phyloP scores from a whole-genome alignment of 2,113 vertebrate species.

The Martes martes region DNA sequence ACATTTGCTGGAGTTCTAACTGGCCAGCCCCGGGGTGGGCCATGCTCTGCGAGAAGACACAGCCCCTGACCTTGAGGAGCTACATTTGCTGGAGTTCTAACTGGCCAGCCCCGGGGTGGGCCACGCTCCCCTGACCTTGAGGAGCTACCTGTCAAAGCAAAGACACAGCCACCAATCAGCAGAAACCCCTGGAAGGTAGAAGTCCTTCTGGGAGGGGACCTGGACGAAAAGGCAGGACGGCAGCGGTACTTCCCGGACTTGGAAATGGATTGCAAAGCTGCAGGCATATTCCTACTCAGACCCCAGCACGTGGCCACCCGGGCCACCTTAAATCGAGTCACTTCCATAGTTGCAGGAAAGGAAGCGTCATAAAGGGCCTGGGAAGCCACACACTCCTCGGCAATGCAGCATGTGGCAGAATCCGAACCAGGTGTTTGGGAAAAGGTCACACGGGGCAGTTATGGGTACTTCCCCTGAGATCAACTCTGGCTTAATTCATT shows the following conservation, averaged over 20 bases:
- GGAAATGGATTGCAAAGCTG: accelerated
- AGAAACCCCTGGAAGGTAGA: accelerated
- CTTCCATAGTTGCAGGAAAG: not conserved
- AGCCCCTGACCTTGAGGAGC: not conserved
- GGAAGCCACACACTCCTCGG: not conserved
- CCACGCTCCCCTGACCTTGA: not conserved
- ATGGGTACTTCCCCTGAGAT: not conserved
- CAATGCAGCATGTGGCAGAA: accelerated
- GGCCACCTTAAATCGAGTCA: not conserved
- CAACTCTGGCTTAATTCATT: not conserved
- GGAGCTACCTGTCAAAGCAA: not conserved
- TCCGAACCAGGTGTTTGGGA: not conserved
- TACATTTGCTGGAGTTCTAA: not conserved
- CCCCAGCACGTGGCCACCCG: not conserved
- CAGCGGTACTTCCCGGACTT: not conserved
- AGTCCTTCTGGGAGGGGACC: too few relatives aligned
- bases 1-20: not conserved
- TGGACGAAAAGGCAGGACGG: accelerated
- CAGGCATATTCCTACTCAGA: accelerated
- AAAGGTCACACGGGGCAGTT: not conserved
- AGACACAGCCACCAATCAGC: not conserved
- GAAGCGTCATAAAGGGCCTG: accelerated
- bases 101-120: accelerated
- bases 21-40: accelerated
- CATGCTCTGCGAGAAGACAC: accelerated